Evolutionary conservation across 2,797 vertebrate species (phyloP).

Genomic region (Pangasius sanitwongsei): DNA sequence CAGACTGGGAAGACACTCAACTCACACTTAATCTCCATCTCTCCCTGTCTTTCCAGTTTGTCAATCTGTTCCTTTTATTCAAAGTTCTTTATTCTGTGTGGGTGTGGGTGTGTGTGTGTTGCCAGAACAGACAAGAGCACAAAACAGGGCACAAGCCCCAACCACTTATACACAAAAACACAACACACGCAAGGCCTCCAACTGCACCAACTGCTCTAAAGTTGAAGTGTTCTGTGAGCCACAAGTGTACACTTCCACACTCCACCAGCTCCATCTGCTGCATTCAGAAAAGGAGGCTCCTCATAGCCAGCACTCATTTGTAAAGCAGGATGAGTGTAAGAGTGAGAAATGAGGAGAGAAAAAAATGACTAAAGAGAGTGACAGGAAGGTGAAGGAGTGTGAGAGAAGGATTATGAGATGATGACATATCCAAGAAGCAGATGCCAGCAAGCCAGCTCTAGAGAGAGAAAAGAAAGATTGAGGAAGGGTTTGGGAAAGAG

Average conservation of each 20-base stretch:
- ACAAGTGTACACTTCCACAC: slow-evolving; percentile 38
- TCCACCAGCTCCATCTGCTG: slow-evolving; percentile 33
- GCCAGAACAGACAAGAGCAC: slow-evolving; percentile 35
- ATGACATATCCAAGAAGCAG: slow-evolving; percentile 28
- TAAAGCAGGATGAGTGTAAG: slow-evolving; percentile 27
- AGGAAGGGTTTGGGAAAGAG: slow-evolving; percentile 44
- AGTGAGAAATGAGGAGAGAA: slow-evolving; percentile 20
- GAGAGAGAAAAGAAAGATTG: background rate
- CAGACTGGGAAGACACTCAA: slow-evolving; percentile 34
- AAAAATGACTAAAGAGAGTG: slow-evolving; percentile 12
- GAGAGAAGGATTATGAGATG: slow-evolving; percentile 19
- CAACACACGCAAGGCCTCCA: slow-evolving; percentile 18
- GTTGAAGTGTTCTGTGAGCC: slow-evolving; percentile 23
- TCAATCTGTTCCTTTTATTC: slow-evolving; percentile 22
- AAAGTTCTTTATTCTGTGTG: background rate
- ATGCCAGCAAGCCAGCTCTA: background rate
- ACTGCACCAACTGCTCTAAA: slow-evolving; percentile 22
- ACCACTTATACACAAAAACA: slow-evolving; percentile 16
- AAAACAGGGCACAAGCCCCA: background rate
- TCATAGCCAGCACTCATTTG: background rate
- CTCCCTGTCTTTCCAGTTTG: background rate
- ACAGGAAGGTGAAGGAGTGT: slow-evolving; percentile 10
- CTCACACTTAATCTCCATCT: slow-evolving; percentile 35
- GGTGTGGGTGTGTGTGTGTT: background rate
- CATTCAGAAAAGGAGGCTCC: slow-evolving; percentile 11